Evolutionary conservation across 2,888 invertebrate species (phyloP).

Genomic region (Hypena proboscidalis): DNA sequence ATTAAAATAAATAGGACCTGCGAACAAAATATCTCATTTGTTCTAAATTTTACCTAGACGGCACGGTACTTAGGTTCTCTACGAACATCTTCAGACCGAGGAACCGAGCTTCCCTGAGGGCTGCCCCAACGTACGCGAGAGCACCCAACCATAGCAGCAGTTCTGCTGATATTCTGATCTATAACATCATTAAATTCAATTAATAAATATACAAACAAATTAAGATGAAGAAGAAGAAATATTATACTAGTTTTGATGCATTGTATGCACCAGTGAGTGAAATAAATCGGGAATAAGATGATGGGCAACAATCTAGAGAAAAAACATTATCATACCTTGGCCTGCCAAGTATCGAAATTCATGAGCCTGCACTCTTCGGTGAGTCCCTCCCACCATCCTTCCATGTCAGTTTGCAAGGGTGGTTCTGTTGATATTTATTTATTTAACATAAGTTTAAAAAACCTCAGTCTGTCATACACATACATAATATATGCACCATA

Average conservation of each 20-base stretch:
- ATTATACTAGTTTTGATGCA: too few species aligned
- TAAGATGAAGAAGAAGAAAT: too few species aligned
- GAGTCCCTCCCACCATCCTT: constrained; percentile 90
- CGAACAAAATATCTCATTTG: neutral
- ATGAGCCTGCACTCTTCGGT: constrained; percentile 90
- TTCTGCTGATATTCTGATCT: constrained; percentile 92
- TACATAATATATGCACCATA: too few species aligned
- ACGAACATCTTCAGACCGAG: constrained; percentile 97
- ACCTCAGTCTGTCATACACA: too few species aligned
- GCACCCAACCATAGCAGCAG: constrained; percentile 92
- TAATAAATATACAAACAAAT: neutral
- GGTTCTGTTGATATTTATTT: constrained; percentile 49
- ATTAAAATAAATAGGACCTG: constrained; percentile 64
- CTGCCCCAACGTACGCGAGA: constrained; percentile 92
- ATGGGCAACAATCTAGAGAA: too few species aligned
- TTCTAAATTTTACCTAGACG: constrained; percentile 63
- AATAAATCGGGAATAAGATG: too few species aligned
- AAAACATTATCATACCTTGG: constrained; percentile 78
- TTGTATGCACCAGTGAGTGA: too few species aligned
- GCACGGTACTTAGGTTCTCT: constrained; percentile 93
- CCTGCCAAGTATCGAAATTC: constrained; percentile 85
- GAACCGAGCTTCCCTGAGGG: constrained; percentile 94
- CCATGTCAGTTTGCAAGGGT: constrained; percentile 80
- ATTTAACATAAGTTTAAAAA: too few species aligned
- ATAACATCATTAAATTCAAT: constrained; percentile 4